Percentiles rank a stretch among this genome's conserved stretches.
phyloP scores from a whole-genome alignment of 2,888 invertebrate species.

The Plemyria rubiginata region DNA sequence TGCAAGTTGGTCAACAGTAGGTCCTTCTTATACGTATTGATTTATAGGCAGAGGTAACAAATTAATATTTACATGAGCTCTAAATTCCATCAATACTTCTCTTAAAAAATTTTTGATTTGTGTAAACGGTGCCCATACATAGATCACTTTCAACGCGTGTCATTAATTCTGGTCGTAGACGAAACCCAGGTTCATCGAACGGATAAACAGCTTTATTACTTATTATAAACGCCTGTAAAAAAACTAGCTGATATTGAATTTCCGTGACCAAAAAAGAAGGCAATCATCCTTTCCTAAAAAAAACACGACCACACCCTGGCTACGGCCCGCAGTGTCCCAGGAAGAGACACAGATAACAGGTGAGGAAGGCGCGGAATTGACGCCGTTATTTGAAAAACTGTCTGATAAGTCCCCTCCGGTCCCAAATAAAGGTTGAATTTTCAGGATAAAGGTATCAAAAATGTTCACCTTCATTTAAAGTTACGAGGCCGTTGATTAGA shows the following conservation, averaged over 20 bases:
- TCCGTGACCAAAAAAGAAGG: not conserved
- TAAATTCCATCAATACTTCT: too few species aligned
- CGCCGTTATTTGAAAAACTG: constrained; percentile 73
- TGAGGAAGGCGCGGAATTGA: constrained; percentile 60
- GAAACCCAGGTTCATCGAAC: too few species aligned
- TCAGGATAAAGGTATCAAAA: constrained; percentile 68
- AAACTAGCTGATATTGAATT: not conserved
- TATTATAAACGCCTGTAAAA: too few species aligned
- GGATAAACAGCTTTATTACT: too few species aligned
- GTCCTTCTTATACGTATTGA: too few species aligned
- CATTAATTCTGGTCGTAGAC: too few species aligned
- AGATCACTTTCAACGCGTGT: too few species aligned
- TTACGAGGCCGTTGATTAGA: constrained; percentile 65
- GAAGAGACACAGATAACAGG: constrained; percentile 27
- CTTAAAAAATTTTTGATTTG: too few species aligned
- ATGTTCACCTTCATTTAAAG: constrained; percentile 70
- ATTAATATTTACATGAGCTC: too few species aligned
- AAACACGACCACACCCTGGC: constrained; percentile 25
- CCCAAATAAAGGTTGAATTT: constrained; percentile 67
- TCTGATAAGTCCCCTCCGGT: constrained; percentile 72
- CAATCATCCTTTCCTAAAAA: not conserved
- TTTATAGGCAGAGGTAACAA: too few species aligned
- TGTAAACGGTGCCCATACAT: too few species aligned
- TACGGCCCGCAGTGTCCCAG: constrained; percentile 19
- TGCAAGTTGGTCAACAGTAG: too few species aligned